Conservation (phyloP, 2,113 vertebrate species). For the Rattus rattus region DNA sequence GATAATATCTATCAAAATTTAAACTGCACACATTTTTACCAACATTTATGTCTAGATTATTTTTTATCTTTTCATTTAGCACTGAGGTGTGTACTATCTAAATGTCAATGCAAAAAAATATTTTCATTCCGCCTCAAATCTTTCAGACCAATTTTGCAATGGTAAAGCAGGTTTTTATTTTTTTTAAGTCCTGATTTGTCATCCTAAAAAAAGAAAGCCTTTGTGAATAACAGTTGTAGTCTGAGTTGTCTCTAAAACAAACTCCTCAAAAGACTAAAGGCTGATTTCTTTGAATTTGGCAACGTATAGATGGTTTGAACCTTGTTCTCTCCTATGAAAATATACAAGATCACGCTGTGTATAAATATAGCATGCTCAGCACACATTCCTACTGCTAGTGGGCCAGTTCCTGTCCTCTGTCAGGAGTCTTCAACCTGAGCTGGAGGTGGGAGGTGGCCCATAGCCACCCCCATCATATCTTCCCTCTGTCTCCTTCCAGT, state of each 20-base stretch:
- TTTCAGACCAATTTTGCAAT: not conserved
- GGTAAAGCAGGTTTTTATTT: not conserved
- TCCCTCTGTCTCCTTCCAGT: not conserved
- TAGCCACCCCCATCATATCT: accelerated
- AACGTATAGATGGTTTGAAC: not conserved
- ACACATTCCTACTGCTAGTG: accelerated
- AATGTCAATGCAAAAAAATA: not conserved
- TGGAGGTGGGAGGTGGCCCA: not conserved
- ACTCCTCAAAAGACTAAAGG: not conserved
- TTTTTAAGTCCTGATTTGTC: not conserved
- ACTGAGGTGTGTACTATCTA: not conserved
- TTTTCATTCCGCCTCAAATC: not conserved
- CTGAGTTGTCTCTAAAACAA: not conserved
- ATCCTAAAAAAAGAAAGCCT: not conserved
- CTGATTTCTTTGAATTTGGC: not conserved
- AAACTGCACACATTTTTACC: not conserved
- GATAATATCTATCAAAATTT: not conserved
- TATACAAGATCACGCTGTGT: accelerated
- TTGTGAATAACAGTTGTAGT: not conserved
- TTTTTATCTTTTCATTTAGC: not conserved
- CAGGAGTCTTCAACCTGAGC: accelerated
- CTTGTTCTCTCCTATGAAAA: not conserved
- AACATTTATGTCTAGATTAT: not conserved
- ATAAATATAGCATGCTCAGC: not conserved
- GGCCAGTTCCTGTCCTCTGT: not conserved